Evolutionary conservation across 2,113 vertebrate species (phyloP).

Genomic region (Python bivittatus): DNA sequence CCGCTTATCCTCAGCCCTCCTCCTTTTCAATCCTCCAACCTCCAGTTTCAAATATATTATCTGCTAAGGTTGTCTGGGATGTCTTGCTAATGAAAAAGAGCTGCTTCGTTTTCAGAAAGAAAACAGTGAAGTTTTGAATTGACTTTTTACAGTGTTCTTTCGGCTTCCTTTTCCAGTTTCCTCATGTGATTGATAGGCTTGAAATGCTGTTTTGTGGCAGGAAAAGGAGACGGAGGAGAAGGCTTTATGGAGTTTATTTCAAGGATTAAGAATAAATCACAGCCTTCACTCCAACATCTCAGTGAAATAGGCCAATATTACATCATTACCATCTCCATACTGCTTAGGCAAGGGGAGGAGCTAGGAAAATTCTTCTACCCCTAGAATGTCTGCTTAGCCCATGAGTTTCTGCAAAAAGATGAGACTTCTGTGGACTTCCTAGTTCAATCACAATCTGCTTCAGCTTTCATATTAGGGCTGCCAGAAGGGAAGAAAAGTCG

Average conservation of each 20-base stretch:
- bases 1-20: background rate
- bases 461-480: no score
- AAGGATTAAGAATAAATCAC: background rate
- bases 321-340: background rate
- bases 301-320: background rate
- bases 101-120: background rate
- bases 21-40: conserved; percentile 1
- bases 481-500: background rate
- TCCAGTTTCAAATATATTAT: background rate
- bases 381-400: background rate
- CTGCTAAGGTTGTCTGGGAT: conserved; percentile 6
- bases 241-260: background rate
- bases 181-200: background rate
- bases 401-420: background rate
- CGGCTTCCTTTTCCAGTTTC: background rate
- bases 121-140: background rate
- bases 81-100: conserved; percentile 6
- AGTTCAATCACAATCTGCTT: background rate
- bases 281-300: background rate
- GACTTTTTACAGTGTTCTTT: background rate
- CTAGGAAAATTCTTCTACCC: background rate
- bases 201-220: background rate
- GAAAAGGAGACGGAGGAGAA: background rate
- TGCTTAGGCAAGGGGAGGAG: background rate
- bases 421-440: background rate